phyloP scores from a whole-genome alignment of 2,113 vertebrate species.

The Gallinago paraguaiae region DNA sequence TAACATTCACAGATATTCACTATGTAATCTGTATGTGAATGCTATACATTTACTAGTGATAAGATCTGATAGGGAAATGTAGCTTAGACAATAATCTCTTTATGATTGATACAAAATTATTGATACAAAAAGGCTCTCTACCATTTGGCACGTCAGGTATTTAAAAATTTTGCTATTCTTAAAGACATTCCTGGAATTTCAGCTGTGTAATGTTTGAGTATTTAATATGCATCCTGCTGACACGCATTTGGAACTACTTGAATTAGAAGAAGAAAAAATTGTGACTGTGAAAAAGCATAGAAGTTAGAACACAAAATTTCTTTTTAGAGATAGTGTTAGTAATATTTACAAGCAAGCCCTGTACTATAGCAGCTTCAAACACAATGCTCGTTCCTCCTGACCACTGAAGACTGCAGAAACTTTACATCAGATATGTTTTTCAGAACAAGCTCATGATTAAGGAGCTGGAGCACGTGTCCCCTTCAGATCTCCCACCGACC shows the following conservation, averaged over 20 bases:
- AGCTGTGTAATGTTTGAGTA: neutral
- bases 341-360: neutral
- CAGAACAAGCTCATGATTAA: constrained; percentile 8
- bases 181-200: neutral
- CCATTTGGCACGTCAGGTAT: neutral
- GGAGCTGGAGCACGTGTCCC: constrained; percentile 11
- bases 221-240: neutral
- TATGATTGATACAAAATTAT: neutral
- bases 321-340: neutral
- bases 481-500: constrained; percentile 19
- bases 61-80: constrained; percentile 1
- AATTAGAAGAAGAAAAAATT: neutral
- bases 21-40: neutral
- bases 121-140: neutral
- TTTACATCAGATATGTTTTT: neutral
- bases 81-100: neutral
- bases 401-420: neutral
- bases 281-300: neutral
- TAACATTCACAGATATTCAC: neutral
- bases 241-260: neutral
- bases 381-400: neutral
- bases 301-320: neutral
- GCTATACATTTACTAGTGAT: neutral
- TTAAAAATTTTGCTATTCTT: neutral
- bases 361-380: neutral